These are phyloP conservation scores for Elachura formosa DNA, from an alignment of 2,113 vertebrate species.

Conservation along the genomic window DNA sequence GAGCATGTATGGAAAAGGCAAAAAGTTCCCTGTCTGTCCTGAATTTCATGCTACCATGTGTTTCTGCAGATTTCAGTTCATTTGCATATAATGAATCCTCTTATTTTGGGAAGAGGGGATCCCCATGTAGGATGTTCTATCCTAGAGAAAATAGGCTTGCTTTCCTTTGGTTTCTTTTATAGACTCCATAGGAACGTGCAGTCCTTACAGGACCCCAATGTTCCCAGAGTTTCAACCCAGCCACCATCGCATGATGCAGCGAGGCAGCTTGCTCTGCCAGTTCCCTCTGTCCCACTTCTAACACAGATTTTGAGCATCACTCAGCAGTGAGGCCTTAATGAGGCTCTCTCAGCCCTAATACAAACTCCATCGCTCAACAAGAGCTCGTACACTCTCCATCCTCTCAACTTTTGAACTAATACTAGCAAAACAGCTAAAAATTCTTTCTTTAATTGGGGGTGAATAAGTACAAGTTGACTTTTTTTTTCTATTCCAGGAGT, in stretches of 20 bases:
- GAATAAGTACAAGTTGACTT: background rate
- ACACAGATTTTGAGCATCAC: background rate
- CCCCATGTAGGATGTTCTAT: background rate
- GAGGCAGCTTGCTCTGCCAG: background rate
- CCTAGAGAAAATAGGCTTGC: background rate
- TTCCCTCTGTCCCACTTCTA: background rate
- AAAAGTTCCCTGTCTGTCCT: background rate
- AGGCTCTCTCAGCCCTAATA: background rate
- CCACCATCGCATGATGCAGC: background rate
- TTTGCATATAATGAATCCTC: background rate
- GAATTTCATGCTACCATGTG: rapidly evolving
- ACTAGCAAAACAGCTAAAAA: background rate
- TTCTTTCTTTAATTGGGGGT: background rate
- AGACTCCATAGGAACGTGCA: rapidly evolving
- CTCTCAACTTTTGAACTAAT: background rate
- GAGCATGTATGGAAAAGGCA: rapidly evolving
- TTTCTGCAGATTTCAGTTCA: background rate
- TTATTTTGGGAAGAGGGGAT: background rate
- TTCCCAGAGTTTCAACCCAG: background rate
- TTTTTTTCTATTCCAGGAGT: background rate
- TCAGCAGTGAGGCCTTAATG: background rate
- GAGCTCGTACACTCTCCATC: rapidly evolving
- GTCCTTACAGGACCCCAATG: background rate
- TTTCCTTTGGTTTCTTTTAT: background rate
- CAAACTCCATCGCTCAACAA: rapidly evolving